Conservation (phyloP, 2,888 invertebrate species). For the Plebejus anna region DNA sequence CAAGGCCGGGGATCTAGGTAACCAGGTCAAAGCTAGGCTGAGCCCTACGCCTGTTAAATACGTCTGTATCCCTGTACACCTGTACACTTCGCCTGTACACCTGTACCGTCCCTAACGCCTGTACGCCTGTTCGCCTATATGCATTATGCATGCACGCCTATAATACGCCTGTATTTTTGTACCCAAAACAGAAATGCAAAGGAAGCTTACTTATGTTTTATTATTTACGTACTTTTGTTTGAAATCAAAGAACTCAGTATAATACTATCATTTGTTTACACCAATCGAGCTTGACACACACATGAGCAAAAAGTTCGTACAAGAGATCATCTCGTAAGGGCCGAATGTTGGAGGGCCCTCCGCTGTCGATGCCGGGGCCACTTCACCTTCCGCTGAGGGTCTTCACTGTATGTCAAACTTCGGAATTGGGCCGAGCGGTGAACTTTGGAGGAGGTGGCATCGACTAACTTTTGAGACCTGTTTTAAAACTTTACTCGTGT, state of each 20-base stretch:
- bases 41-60: constrained; percentile 25
- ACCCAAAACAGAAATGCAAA: too few relatives aligned
- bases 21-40: constrained; percentile 42
- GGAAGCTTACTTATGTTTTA: too few relatives aligned
- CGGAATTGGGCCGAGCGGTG: not conserved
- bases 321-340: not conserved
- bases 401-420: constrained; percentile 11
- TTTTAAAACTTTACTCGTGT: not conserved
- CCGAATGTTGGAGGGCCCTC: not conserved
- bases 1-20: constrained; percentile 43
- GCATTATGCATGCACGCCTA: too few relatives aligned
- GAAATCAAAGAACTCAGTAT: too few relatives aligned
- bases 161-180: too few relatives aligned
- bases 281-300: not conserved
- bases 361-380: constrained; percentile 6
- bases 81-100: not conserved
- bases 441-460: not conserved
- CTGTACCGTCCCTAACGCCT: not conserved
- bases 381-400: constrained; percentile 17
- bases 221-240: too few relatives aligned
- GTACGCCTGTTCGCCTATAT: too few relatives aligned
- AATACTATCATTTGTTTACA: not conserved
- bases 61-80: not conserved
- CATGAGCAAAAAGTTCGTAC: not conserved
- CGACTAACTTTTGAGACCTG: not conserved